Conservation (phyloP, 2,113 vertebrate species). For the Hippocampus guttulatus region DNA sequence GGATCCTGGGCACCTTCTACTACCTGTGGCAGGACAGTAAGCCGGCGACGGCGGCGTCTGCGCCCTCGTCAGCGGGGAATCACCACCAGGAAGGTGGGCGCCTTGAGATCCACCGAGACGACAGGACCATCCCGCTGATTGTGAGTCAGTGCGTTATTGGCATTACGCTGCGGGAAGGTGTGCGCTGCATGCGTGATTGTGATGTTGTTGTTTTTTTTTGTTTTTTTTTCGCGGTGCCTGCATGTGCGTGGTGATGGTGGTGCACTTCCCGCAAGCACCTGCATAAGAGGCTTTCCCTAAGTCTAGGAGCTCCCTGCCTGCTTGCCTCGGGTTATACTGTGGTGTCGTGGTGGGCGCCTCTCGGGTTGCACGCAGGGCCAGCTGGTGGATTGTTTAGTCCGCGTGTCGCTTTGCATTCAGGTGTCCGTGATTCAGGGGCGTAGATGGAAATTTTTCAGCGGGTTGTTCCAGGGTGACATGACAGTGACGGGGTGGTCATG, state of each 20-base stretch:
- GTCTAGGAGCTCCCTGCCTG: conserved; percentile 8
- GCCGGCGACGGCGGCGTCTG: conserved; percentile 75
- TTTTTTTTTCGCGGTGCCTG: conserved; percentile 11
- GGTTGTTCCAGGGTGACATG: too few species aligned
- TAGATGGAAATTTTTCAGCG: too few species aligned
- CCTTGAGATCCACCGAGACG: conserved; percentile 83
- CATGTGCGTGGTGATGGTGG: conserved; percentile 1
- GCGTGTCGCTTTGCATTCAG: not conserved
- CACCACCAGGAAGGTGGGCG: conserved; percentile 62
- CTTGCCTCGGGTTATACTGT: not conserved
- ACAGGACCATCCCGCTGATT: conserved; percentile 84
- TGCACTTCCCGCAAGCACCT: conserved; percentile 10
- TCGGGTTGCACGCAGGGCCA: conserved; percentile 1
- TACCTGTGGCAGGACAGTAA: conserved; percentile 99
- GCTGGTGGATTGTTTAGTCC: not conserved
- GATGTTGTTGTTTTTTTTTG: not conserved
- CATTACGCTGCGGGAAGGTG: conserved; percentile 41
- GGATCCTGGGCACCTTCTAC: conserved; percentile 98
- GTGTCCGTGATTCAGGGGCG: not conserved
- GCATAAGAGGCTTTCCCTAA: conserved; percentile 67
- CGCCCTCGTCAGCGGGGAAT: conserved; percentile 72
- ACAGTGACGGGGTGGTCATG: too few species aligned
- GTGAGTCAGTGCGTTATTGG: conserved; percentile 71
- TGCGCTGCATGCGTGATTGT: conserved; percentile 58
- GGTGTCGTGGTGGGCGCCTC: not conserved